Evolutionary conservation across 1,140 invertebrate genomes (phyloP).

Genomic region (Drosophila sproati): DNA sequence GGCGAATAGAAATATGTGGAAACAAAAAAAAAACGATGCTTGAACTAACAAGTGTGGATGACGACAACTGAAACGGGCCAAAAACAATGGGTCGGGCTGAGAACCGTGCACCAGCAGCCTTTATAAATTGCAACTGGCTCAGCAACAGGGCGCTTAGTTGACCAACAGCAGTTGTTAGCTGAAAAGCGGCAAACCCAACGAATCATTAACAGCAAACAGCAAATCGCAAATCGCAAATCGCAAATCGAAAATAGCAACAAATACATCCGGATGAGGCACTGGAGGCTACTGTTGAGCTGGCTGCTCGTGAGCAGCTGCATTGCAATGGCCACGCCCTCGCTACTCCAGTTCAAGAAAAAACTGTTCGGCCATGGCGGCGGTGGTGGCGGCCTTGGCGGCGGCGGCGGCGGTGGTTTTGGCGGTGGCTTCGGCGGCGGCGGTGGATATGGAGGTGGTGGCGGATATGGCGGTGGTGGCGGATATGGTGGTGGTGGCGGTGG

Average conservation of each 20-base stretch:
- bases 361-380: slow-evolving; percentile 50
- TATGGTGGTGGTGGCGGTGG: slow-evolving; percentile 17
- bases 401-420: slow-evolving; percentile 16
- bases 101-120: slow-evolving; percentile 18
- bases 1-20: neutral
- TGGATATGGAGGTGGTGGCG: slow-evolving; percentile 22
- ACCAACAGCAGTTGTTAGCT: slow-evolving; percentile 12
- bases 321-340: slow-evolving; percentile 50
- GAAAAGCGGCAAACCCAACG: neutral
- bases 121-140: slow-evolving; percentile 54
- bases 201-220: neutral
- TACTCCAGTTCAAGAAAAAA: slow-evolving; percentile 61
- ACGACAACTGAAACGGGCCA: slow-evolving; percentile 40
- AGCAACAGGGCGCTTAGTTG: slow-evolving; percentile 46
- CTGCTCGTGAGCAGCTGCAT: slow-evolving; percentile 52
- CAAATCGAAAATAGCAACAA: neutral
- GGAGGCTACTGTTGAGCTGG: slow-evolving; percentile 24
- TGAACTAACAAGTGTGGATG: neutral
- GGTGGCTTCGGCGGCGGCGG: slow-evolving; percentile 44
- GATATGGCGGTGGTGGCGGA: slow-evolving; percentile 35
- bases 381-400: slow-evolving; percentile 29
- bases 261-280: slow-evolving; percentile 35
- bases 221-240: neutral
- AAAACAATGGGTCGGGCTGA: slow-evolving; percentile 53
- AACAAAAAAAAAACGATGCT: neutral